Evolutionary conservation across 2,888 invertebrate species (phyloP).

Genomic region (Eupithecia pulchellata): DNA sequence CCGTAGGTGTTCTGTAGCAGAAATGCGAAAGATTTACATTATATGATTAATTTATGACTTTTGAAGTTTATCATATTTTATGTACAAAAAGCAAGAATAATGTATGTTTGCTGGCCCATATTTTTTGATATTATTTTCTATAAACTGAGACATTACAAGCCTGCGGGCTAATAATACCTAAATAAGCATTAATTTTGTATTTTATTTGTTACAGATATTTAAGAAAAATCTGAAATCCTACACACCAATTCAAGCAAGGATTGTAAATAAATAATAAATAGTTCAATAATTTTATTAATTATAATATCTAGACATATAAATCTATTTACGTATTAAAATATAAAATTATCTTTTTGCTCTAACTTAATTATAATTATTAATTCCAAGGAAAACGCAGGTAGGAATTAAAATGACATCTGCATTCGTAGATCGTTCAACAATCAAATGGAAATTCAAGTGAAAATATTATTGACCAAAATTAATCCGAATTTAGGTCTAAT

Average conservation of each 20-base stretch:
- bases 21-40: background rate
- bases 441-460: constrained; percentile 66
- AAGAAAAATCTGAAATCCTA: constrained; percentile 48
- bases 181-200: background rate
- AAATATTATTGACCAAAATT: constrained; percentile 36
- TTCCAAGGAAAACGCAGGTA: background rate
- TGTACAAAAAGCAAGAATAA: background rate
- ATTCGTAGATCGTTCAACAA: constrained; percentile 49
- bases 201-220: constrained; percentile 69
- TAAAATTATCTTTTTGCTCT: background rate
- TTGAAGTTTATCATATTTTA: background rate
- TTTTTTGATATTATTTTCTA: background rate
- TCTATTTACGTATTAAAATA: background rate
- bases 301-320: background rate
- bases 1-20: constrained; percentile 4
- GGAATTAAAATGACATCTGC: constrained; percentile 53
- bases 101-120: background rate
- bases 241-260: background rate
- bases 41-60: constrained; percentile 4
- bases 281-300: background rate
- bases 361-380: background rate
- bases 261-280: background rate
- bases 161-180: background rate
- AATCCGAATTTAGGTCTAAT: constrained; percentile 40
- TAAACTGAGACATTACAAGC: background rate